phyloP scores from a whole-genome alignment of 2,797 vertebrate species.

The Ctenosaura bakeri region DNA sequence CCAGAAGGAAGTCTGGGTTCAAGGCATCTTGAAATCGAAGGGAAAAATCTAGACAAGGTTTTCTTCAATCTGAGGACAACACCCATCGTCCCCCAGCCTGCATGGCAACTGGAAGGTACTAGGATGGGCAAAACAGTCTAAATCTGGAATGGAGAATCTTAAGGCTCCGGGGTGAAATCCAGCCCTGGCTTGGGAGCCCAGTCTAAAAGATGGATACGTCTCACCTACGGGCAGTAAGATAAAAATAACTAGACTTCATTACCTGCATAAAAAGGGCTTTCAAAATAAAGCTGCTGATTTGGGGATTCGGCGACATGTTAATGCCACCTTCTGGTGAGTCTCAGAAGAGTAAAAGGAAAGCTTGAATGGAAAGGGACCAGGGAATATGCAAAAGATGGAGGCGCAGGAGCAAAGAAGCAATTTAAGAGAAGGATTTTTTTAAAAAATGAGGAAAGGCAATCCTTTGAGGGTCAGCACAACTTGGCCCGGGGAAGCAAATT shows the following conservation, averaged over 20 bases:
- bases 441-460: constrained; percentile 13
- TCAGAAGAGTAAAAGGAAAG: background rate
- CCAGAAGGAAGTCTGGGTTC: too few species aligned
- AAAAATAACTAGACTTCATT: background rate
- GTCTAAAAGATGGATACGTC: too few species aligned
- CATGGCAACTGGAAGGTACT: too few species aligned
- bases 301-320: background rate
- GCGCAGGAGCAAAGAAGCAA: background rate
- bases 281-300: background rate
- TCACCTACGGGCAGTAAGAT: too few species aligned
- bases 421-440: background rate
- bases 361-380: background rate
- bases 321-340: background rate
- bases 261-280: background rate
- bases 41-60: background rate
- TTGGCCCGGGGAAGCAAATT: background rate
- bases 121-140: too few species aligned
- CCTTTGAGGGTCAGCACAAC: constrained; percentile 19
- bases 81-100: background rate
- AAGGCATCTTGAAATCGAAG: too few species aligned
- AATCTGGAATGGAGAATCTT: too few species aligned
- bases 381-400: background rate
- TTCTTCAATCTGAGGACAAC: background rate
- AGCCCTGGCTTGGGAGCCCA: too few species aligned
- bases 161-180: too few species aligned